Conservation (phyloP, 2,888 invertebrate species). For the Drosophila nigritarsus region DNA sequence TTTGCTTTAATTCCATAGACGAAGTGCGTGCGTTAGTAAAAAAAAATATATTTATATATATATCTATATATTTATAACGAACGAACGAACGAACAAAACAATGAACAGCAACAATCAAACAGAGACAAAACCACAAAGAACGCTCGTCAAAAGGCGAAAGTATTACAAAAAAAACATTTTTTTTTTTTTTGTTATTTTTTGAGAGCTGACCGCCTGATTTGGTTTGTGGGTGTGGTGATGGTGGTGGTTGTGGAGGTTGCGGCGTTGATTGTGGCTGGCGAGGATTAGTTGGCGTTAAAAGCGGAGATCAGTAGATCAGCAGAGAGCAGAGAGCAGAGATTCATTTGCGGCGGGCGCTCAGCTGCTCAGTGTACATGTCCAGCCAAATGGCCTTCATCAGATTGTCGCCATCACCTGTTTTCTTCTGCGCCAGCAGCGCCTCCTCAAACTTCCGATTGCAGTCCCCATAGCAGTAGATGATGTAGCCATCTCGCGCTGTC, state of each 20-base stretch:
- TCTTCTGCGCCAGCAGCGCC: constrained; percentile 84
- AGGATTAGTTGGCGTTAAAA: constrained; percentile 21
- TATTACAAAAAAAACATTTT: constrained; percentile 10
- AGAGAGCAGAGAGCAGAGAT: constrained; percentile 5
- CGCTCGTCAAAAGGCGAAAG: constrained; percentile 9
- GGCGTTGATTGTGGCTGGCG: constrained; percentile 12
- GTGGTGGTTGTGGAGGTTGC: not conserved
- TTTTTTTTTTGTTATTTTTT: constrained; percentile 2
- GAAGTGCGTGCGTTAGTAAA: constrained; percentile 63
- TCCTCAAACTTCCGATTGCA: constrained; percentile 85
- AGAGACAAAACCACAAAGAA: not conserved
- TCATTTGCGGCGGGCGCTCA: constrained; percentile 78
- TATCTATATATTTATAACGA: constrained; percentile 3
- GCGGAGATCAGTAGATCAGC: constrained; percentile 12
- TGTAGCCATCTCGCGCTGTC: constrained; percentile 85
- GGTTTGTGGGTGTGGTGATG: constrained; percentile 20
- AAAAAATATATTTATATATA: constrained; percentile 7
- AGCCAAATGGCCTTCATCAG: constrained; percentile 86
- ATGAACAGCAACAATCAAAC: not conserved
- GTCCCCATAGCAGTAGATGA: constrained; percentile 85
- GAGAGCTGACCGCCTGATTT: constrained; percentile 18
- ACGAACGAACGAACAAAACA: constrained; percentile 8
- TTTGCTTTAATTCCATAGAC: constrained; percentile 15
- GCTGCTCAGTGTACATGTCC: constrained; percentile 85
- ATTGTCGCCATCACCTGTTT: constrained; percentile 85